These are phyloP conservation scores for Scaptomyza graminum DNA, from an alignment of 1,140 invertebrate species.

Conservation along the genomic window DNA sequence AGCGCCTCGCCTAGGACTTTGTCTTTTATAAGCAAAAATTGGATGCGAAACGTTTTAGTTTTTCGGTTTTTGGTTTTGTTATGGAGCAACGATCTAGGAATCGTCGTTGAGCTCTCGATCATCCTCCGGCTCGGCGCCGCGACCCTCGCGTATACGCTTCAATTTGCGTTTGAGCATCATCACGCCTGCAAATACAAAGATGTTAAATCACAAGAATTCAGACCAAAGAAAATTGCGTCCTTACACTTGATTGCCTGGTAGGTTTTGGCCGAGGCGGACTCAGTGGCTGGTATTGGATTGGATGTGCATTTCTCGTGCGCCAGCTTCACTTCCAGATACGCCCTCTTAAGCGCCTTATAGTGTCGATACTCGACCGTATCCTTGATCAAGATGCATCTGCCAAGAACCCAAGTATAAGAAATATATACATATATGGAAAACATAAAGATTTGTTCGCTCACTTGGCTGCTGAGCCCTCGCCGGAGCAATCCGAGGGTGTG, in stretches of 20 bases:
- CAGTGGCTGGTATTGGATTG: conserved; percentile 55
- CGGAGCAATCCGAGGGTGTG: conserved; percentile 72
- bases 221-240: too few species aligned
- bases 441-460: conserved; percentile 22
- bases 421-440: neutral
- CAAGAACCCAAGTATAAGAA: neutral
- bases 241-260: conserved; percentile 83
- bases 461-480: conserved; percentile 80
- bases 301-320: conserved; percentile 67
- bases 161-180: conserved; percentile 83
- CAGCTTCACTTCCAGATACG: conserved; percentile 78
- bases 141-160: conserved; percentile 81
- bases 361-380: conserved; percentile 78
- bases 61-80: neutral
- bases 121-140: conserved; percentile 72
- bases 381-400: conserved; percentile 76
- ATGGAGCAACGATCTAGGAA: conserved; percentile 11
- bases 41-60: neutral
- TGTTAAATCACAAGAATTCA: too few species aligned
- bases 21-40: conserved; percentile 46
- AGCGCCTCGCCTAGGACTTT: conserved; percentile 44
- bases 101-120: conserved; percentile 63
- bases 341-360: conserved; percentile 76
- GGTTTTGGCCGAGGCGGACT: conserved; percentile 76
- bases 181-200: conserved; percentile 56